A percentile compares a stretch with the other conserved stretches of the same genome.
These are phyloP conservation scores for Carposina sasakii DNA, from an alignment of 1,140 invertebrate genomes.

Conservation along the genomic window DNA sequence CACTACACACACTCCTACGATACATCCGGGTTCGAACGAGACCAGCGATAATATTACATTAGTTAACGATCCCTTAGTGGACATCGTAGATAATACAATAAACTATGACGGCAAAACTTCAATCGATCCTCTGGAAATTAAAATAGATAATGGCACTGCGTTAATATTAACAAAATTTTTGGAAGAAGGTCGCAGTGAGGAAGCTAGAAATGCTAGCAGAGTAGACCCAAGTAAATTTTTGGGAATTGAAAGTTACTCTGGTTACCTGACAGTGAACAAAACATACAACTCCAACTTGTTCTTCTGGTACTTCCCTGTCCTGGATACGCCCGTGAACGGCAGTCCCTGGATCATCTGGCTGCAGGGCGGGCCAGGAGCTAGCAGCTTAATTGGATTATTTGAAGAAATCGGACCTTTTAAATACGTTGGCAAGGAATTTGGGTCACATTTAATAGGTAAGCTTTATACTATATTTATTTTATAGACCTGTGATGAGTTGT, in stretches of 20 bases:
- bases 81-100: slow-evolving; percentile 1
- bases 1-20: too few species aligned
- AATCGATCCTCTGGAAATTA: slow-evolving; percentile 7
- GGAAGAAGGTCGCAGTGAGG: slow-evolving; percentile 63
- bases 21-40: too few species aligned
- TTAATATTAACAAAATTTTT: slow-evolving; percentile 78
- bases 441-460: neutral
- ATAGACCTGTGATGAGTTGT: too few species aligned
- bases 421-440: too few species aligned
- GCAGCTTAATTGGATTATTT: slow-evolving; percentile 86
- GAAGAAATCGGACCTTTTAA: slow-evolving; percentile 85
- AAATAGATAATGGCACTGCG: slow-evolving; percentile 73
- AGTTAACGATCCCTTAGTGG: too few species aligned
- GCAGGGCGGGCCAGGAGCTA: slow-evolving; percentile 85
- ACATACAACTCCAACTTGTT: slow-evolving; percentile 77
- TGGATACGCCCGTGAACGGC: slow-evolving; percentile 51
- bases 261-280: slow-evolving; percentile 77
- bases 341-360: slow-evolving; percentile 83
- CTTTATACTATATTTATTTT: neutral
- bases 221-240: slow-evolving; percentile 44
- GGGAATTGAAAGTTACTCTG: slow-evolving; percentile 70
- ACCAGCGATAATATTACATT: too few species aligned
- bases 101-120: slow-evolving; percentile 9
- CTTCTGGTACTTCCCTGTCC: slow-evolving; percentile 81
- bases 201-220: slow-evolving; percentile 36